These are phyloP conservation scores for Cordilura impudica DNA, from an alignment of 2,888 invertebrate species.

Conservation along the genomic window DNA sequence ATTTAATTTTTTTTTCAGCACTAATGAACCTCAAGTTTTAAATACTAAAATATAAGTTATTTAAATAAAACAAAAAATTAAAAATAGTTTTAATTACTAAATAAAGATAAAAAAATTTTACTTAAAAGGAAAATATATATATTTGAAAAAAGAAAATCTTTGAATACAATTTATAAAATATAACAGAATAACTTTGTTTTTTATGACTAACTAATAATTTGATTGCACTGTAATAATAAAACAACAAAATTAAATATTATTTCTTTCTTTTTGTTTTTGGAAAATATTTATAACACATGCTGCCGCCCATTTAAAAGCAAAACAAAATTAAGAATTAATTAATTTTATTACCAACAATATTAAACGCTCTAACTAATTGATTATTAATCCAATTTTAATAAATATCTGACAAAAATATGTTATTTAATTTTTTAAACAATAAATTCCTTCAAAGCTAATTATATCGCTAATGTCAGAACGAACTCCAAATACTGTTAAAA, in stretches of 20 bases:
- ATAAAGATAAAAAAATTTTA: background rate
- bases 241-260: constrained; percentile 3
- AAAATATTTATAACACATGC: constrained; percentile 51
- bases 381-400: too few species aligned
- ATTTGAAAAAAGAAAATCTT: background rate
- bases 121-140: background rate
- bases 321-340: constrained; percentile 32
- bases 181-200: too few species aligned
- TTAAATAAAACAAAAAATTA: constrained; percentile 11
- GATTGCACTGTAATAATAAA: constrained; percentile 10
- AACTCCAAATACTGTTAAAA: too few species aligned
- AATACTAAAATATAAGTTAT: background rate
- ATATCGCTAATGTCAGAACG: too few species aligned
- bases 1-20: constrained; percentile 22
- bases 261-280: too few species aligned
- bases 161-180: too few species aligned
- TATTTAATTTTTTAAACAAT: too few species aligned
- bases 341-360: too few species aligned
- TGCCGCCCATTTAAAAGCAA: constrained; percentile 61
- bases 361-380: too few species aligned
- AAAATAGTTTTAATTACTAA: constrained; percentile 15
- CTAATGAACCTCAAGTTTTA: constrained; percentile 36
- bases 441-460: too few species aligned
- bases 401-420: too few species aligned
- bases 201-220: background rate